Percentiles rank a stretch among this genome's conserved stretches.
Evolutionary conservation across 2,113 vertebrate genomes (phyloP).

Genomic region (Bucco capensis): DNA sequence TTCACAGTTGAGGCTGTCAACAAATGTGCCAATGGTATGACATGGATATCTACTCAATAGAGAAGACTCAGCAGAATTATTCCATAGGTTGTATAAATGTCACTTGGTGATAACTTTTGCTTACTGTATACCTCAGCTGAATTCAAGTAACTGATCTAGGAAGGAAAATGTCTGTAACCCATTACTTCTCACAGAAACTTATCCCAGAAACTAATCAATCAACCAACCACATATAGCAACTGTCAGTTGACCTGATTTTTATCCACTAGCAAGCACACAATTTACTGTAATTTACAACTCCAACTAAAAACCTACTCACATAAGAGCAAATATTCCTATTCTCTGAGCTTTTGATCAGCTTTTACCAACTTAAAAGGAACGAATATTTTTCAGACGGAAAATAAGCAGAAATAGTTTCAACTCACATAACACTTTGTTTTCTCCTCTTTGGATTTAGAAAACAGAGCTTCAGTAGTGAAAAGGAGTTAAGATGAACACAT

Average conservation of each 20-base stretch:
- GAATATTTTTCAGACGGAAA: neutral
- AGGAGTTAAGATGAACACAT: neutral
- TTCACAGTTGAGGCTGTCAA: slow-evolving; percentile 59
- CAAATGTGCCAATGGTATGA: slow-evolving; percentile 40
- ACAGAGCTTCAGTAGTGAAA: neutral
- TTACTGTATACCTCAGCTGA: neutral
- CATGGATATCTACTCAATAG: slow-evolving; percentile 20
- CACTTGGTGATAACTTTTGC: slow-evolving; percentile 7
- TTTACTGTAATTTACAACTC: neutral
- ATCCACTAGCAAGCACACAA: neutral
- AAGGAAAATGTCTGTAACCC: neutral
- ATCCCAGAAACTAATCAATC: neutral
- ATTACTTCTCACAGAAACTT: neutral
- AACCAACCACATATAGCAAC: neutral
- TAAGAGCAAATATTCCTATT: neutral
- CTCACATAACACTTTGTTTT: neutral
- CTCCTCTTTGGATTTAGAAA: neutral
- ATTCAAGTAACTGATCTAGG: neutral
- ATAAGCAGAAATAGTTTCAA: neutral
- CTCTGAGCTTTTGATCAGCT: neutral
- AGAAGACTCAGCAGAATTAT: slow-evolving; percentile 52
- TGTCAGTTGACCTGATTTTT: neutral
- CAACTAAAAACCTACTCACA: neutral
- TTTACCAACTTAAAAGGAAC: neutral
- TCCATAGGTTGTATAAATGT: slow-evolving; percentile 38